A percentile compares a stretch with the other conserved stretches of the same genome.
phyloP scores from a whole-genome alignment of 2,797 vertebrate species.

The Poeciliopsis turneri region DNA sequence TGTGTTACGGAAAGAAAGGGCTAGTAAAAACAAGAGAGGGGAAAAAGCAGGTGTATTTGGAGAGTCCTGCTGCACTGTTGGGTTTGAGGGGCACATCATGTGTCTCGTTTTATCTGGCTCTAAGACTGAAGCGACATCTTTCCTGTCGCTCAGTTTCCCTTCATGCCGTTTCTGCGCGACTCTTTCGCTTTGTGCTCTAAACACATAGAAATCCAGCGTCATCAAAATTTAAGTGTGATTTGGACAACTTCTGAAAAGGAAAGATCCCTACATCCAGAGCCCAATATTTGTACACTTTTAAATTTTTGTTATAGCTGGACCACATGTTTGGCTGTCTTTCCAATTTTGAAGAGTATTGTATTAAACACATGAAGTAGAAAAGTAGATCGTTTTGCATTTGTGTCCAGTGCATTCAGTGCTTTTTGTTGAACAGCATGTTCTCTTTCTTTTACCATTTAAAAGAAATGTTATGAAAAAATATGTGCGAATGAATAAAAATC shows the following conservation, averaged over 20 bases:
- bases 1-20: constrained; percentile 49
- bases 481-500: not conserved
- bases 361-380: not conserved
- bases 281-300: not conserved
- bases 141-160: constrained; percentile 43
- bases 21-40: constrained; percentile 48
- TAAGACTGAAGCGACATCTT: constrained; percentile 45
- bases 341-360: not conserved
- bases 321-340: not conserved
- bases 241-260: constrained; percentile 8
- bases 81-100: constrained; percentile 61
- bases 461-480: not conserved
- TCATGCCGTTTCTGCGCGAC: constrained; percentile 32
- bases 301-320: not conserved
- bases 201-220: constrained; percentile 20
- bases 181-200: constrained; percentile 28
- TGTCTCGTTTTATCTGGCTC: constrained; percentile 62
- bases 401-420: not conserved
- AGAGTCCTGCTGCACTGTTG: constrained; percentile 49
- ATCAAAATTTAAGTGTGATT: constrained; percentile 19
- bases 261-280: constrained; percentile 5
- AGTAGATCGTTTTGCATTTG: not conserved
- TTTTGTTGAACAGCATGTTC: not conserved
- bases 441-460: not conserved
- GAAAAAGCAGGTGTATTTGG: constrained; percentile 57